These are phyloP conservation scores for Celastrina argiolus DNA, from an alignment of 2,888 invertebrate species.

Conservation along the genomic window DNA sequence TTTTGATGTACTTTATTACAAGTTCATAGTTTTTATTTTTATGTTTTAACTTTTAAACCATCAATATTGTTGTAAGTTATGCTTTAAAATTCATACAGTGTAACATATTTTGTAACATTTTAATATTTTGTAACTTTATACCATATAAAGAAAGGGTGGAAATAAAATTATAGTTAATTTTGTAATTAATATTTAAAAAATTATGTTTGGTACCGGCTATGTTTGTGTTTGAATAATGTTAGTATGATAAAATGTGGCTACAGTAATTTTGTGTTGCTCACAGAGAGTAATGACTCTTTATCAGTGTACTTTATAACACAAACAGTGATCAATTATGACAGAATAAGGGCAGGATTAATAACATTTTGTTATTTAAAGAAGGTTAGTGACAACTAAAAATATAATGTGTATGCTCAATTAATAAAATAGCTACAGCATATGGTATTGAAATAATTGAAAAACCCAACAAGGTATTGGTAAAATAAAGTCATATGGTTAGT, in stretches of 20 bases:
- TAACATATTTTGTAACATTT: no score
- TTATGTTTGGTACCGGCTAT: no score
- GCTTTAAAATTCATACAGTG: no score
- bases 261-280: neutral
- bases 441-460: neutral
- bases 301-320: neutral
- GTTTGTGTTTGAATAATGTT: neutral
- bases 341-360: neutral
- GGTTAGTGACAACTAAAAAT: neutral
- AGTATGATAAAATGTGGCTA: neutral
- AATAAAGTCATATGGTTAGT: neutral
- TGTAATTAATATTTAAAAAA: no score
- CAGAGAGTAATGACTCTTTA: neutral
- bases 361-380: neutral
- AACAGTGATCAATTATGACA: neutral
- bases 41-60: no score
- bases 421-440: neutral
- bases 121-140: no score
- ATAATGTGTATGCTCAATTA: no score
- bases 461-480: neutral
- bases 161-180: no score
- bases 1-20: neutral
- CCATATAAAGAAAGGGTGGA: no score
- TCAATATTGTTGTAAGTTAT: no score
- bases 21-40: neutral